Evolutionary conservation across 2,888 invertebrate genomes (phyloP), one percentile per base, ranked within the genome.

Genomic region (Chrysodeixis includens): DNA sequence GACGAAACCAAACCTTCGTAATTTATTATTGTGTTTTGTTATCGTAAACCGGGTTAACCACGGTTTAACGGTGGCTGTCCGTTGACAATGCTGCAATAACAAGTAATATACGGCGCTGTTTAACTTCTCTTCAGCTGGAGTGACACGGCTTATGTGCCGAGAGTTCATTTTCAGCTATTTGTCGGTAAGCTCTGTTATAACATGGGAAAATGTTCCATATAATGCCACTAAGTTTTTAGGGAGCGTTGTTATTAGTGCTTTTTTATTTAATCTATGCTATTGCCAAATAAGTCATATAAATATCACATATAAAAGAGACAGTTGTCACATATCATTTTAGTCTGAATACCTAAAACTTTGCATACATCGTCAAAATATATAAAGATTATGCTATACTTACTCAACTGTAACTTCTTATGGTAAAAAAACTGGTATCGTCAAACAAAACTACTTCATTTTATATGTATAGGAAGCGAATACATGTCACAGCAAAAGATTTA

Each of bases 401-500:
- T 26, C 26, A 2, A 26, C 26, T 14, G 35, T 14, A 14, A 14
- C 14, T 35, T 35, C 5, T 3, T 35, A n/a, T 14, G 4, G 35
- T n/a, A 40, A 40, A 40, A 40, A 40, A 26, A 0, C 22, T 22
- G 4, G 35, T 46, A 32, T n/a, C 44, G 18, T 40, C 40, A 18
- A 35, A 70, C 51, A 62, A 30, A 51, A 74, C 63, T 30, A 12
- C 12, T 32, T 52, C 46, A 66, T 66, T 76, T 62, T 44, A 30
- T 64, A 22, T 56, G 40, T 59, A 52, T 59, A 40, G 26, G 35
- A 59, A 60, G 44, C 32, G 46, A 49, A 60, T 30, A 58, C 40
- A 58, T 52, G 71, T 65, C 74, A 66, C 67, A 54, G 56, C 52
- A 54, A 16, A 67, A 73, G 66, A 78, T 79, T 81, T 76, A 78